Base-by-base conservation (phyloP, 2,888 invertebrate genomes). In the Pammene aurita region DNA sequence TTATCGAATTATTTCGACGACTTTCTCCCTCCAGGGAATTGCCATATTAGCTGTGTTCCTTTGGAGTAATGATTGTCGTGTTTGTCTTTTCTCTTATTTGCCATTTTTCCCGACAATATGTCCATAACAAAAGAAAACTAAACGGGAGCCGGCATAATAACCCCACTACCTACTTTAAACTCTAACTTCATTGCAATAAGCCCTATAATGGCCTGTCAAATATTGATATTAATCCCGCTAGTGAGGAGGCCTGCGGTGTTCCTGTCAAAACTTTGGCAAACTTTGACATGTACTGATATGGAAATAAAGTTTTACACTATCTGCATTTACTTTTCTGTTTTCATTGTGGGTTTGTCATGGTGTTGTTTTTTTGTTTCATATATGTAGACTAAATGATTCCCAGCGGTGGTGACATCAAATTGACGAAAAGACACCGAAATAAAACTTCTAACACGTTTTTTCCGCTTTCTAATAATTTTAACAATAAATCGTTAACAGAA, bases 181-280 rank as follows among this genome's bases (percentile, higher is more conserved):
- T 56, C 34, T 62, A n/a, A 56, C 42, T 2, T 7, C 48, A 10
- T 5, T 13, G 5, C 0, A 56, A 42, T 35, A 62, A 67, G 34
- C n/a, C 10, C n/a, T 16, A 56, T 14, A 42, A 41, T 35, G 26
- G 52, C n/a, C 2, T 54, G 35, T 1, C 57, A 58, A 18, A 42
- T 7, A 5, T 41, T n/a, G 18, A 44, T 52, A 52, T 64, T 63
- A 68, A 68, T 63, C 14, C 44, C 34, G n/a, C 34, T 58, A 50
- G 63, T 63, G 41, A 55, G 44, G 55, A 18, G 34, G 42, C 57
- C 26, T 48, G 67, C 54, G 66, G 72, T 73, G 70, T 72, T 74
- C 71, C 68, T 74, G 74, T 75, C 74, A 70, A 74, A 77, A 77
- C 73, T 78, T 78, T 10, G 65, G 46, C 13, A 65, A 71, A 57